phyloP scores from a whole-genome alignment of 2,797 vertebrate species.

The Muscicapa comitata region DNA sequence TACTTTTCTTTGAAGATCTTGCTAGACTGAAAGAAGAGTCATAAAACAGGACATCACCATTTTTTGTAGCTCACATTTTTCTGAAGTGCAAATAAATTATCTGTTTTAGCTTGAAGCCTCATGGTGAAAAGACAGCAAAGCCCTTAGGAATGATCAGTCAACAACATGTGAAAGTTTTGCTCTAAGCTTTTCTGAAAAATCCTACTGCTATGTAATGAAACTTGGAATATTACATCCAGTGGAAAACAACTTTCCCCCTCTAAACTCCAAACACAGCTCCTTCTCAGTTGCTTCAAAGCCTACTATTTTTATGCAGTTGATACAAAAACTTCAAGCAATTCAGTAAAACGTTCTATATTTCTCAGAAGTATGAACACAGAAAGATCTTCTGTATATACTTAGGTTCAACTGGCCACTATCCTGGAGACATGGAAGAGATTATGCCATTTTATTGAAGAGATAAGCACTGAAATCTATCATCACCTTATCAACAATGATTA shows the following conservation, averaged over 20 bases:
- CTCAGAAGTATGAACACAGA: neutral
- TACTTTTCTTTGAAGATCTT: neutral
- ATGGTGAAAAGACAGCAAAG: neutral
- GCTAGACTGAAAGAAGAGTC: neutral
- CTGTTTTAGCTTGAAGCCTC: neutral
- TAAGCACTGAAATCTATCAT: neutral
- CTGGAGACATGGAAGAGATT: neutral
- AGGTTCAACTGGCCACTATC: neutral
- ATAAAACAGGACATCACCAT: neutral
- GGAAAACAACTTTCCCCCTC: neutral
- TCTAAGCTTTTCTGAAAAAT: neutral
- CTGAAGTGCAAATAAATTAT: neutral
- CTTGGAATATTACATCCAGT: neutral
- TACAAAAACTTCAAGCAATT: neutral
- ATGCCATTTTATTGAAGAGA: neutral
- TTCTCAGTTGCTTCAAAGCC: neutral
- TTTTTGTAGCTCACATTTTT: neutral
- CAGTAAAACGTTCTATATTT: neutral
- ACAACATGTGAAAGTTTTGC: neutral
- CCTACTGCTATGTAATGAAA: neutral
- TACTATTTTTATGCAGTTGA: neutral
- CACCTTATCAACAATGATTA: neutral
- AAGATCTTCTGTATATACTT: neutral
- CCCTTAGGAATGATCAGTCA: neutral
- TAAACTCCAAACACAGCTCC: neutral